phyloP scores from a whole-genome alignment of 1,140 invertebrate genomes.

The Anastatus disparis region DNA sequence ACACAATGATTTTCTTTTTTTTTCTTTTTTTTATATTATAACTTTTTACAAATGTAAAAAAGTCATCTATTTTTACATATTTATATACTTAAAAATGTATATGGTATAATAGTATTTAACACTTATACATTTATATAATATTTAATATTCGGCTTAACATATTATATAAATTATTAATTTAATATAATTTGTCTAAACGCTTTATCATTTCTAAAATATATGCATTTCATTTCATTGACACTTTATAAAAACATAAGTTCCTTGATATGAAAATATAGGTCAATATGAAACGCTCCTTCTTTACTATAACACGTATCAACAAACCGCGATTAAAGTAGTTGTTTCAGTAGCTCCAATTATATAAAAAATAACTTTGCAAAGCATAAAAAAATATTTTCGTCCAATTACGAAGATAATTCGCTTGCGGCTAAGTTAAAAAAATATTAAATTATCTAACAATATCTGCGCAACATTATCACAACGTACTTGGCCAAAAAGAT shows the following conservation, averaged over 20 bases:
- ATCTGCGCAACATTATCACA: slow-evolving; percentile 39
- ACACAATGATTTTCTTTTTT: no score
- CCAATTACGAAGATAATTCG: slow-evolving; percentile 2
- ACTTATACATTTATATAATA: slow-evolving; percentile 29
- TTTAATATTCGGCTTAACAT: neutral
- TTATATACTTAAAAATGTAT: slow-evolving; percentile 27
- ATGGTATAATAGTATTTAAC: slow-evolving; percentile 2
- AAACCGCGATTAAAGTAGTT: neutral
- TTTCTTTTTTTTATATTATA: no score
- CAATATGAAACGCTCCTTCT: slow-evolving; percentile 7
- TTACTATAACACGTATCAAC: neutral
- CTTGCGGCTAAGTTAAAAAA: slow-evolving; percentile 22
- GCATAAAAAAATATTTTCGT: slow-evolving; percentile 4
- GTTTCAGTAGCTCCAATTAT: neutral
- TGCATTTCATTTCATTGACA: slow-evolving; percentile 10
- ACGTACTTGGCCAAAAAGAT: slow-evolving; percentile 25
- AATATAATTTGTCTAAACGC: slow-evolving; percentile 32
- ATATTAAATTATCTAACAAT: slow-evolving; percentile 40
- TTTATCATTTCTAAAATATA: slow-evolving; percentile 1
- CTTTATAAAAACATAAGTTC: neutral
- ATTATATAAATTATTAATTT: slow-evolving; percentile 35
- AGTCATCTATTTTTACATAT: slow-evolving; percentile 1
- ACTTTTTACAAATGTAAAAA: slow-evolving; percentile 22
- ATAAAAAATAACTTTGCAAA: neutral
- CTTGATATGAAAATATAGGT: neutral